phyloP scores from a whole-genome alignment of 1,140 invertebrate genomes.

The Orchestia grillus region DNA sequence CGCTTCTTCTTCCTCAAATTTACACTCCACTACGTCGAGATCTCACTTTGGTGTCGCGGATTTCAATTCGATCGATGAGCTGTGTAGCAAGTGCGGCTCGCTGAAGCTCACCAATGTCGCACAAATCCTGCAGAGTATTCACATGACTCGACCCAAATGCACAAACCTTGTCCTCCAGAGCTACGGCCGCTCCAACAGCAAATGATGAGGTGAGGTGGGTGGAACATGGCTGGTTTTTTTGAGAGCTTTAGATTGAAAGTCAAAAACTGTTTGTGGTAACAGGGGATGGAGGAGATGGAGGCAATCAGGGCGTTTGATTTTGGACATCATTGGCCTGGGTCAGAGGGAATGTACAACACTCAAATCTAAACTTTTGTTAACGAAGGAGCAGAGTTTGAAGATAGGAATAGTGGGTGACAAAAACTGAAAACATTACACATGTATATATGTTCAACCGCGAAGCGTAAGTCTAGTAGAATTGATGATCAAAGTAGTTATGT shows the following conservation, averaged over 20 bases:
- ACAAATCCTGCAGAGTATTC: background rate
- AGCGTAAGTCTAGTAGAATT: no score
- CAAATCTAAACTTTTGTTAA: background rate
- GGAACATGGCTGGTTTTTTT: background rate
- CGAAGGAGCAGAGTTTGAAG: background rate
- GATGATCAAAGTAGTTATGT: no score
- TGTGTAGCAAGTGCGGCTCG: background rate
- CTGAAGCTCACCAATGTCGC: background rate
- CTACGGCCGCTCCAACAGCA: background rate
- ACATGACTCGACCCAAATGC: background rate
- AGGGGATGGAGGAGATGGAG: background rate
- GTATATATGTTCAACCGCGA: no score
- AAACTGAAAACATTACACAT: no score
- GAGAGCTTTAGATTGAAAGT: background rate
- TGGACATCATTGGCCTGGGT: background rate
- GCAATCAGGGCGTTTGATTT: background rate
- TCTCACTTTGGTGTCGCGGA: background rate
- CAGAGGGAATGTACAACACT: background rate
- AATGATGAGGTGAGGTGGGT: background rate
- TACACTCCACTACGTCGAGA: background rate
- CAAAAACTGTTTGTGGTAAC: background rate
- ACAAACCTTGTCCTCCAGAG: background rate
- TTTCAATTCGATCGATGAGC: background rate
- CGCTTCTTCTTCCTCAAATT: background rate
- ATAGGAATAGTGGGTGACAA: background rate